These are phyloP conservation scores for Pediacus dermestoides DNA, from an alignment of 2,888 invertebrate genomes.

Conservation along the genomic window DNA sequence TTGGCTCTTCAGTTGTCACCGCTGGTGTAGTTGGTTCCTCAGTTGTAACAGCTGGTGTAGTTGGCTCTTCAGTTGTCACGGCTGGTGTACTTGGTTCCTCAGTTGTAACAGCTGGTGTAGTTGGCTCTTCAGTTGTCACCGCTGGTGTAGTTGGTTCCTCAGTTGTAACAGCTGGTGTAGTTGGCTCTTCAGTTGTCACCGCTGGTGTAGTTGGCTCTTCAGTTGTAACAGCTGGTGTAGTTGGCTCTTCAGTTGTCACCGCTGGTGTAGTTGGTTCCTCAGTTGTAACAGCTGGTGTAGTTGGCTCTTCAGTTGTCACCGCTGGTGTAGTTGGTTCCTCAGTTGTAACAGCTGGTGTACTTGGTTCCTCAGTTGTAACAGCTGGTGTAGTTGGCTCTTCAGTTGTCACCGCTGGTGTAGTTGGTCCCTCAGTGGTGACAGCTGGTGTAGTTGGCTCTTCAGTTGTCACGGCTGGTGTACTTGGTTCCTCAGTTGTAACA, in stretches of 20 bases:
- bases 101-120: slow-evolving; percentile 2
- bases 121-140: slow-evolving; percentile 26
- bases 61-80: neutral
- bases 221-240: slow-evolving; percentile 7
- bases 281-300: slow-evolving; percentile 30
- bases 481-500: slow-evolving; percentile 16
- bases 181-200: slow-evolving; percentile 16
- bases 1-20: slow-evolving; percentile 37
- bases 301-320: slow-evolving; percentile 37
- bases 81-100: slow-evolving; percentile 6
- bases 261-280: slow-evolving; percentile 11
- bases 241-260: slow-evolving; percentile 6
- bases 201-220: neutral
- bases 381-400: slow-evolving; percentile 7
- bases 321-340: neutral
- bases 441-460: slow-evolving; percentile 43
- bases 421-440: slow-evolving; percentile 26
- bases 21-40: neutral
- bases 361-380: slow-evolving; percentile 1
- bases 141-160: slow-evolving; percentile 43
- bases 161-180: slow-evolving; percentile 1
- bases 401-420: slow-evolving; percentile 1
- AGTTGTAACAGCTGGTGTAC: slow-evolving; percentile 16
- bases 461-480: slow-evolving; percentile 1
- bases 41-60: slow-evolving; percentile 16